phyloP scores from a whole-genome alignment of 2,113 vertebrate genomes.

The Urocolius indicus region DNA sequence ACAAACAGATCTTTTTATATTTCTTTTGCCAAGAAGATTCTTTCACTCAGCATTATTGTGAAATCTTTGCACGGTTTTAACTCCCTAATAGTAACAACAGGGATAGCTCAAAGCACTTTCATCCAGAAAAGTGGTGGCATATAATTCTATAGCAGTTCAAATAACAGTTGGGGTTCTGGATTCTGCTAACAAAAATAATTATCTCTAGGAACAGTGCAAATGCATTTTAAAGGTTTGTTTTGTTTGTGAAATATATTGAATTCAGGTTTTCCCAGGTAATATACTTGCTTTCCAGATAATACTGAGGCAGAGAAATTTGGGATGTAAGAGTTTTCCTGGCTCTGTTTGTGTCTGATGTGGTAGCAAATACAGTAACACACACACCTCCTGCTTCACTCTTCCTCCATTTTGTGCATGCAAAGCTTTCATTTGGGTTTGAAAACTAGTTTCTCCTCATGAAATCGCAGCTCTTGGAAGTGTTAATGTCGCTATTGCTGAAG shows the following conservation, averaged over 20 bases:
- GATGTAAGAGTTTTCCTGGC: not conserved
- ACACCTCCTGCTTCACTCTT: not conserved
- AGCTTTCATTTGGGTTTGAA: not conserved
- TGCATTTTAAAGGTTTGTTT: not conserved
- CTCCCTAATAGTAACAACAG: not conserved
- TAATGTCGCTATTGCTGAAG: not conserved
- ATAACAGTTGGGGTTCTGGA: not conserved
- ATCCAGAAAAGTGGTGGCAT: not conserved
- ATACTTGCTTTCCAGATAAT: not conserved
- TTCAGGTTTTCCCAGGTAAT: not conserved
- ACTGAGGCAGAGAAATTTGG: not conserved
- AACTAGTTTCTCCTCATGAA: not conserved
- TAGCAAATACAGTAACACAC: not conserved
- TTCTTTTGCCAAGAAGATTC: not conserved
- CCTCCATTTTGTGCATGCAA: constrained; percentile 37
- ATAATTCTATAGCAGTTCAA: not conserved
- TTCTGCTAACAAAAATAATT: not conserved
- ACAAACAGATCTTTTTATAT: not conserved
- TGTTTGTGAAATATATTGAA: not conserved
- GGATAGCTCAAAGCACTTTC: not conserved
- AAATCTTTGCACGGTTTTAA: not conserved
- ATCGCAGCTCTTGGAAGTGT: not conserved
- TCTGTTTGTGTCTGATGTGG: not conserved
- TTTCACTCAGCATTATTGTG: not conserved
- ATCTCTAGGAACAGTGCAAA: not conserved